phyloP scores from a whole-genome alignment of 1,140 invertebrate genomes.

The Heliconius nattereri region DNA sequence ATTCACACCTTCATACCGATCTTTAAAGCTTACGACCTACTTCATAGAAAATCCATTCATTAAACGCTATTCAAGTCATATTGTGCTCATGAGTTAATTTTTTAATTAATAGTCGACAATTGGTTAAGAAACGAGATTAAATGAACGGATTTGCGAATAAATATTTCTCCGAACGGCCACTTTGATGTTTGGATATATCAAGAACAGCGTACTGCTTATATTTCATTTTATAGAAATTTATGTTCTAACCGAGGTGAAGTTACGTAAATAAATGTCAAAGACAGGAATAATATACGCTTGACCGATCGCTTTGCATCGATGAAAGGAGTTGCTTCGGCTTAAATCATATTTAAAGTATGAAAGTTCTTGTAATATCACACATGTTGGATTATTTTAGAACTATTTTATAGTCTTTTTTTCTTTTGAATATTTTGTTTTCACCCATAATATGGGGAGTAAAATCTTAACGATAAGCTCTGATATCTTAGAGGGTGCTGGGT shows the following conservation, averaged over 20 bases:
- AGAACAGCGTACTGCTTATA: conserved; percentile 27
- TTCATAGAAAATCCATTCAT: conserved; percentile 22
- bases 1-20: background rate
- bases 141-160: conserved; percentile 3
- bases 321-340: conserved; percentile 15
- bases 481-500: no score
- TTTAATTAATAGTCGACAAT: conserved; percentile 22
- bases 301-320: conserved; percentile 22
- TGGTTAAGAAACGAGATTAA: conserved; percentile 16
- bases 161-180: conserved; percentile 18
- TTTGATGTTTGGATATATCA: conserved; percentile 28
- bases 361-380: conserved; percentile 7
- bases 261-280: conserved; percentile 24
- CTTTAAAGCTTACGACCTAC: conserved; percentile 22
- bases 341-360: conserved; percentile 24
- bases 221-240: conserved; percentile 25
- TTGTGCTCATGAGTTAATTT: conserved; percentile 22
- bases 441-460: background rate
- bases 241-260: conserved; percentile 16
- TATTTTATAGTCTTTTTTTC: background rate
- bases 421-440: background rate
- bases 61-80: conserved; percentile 29
- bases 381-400: background rate
- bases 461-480: background rate
- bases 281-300: conserved; percentile 22